Conservation (phyloP, 2,888 invertebrate genomes). For the Drosophila yooni region DNA sequence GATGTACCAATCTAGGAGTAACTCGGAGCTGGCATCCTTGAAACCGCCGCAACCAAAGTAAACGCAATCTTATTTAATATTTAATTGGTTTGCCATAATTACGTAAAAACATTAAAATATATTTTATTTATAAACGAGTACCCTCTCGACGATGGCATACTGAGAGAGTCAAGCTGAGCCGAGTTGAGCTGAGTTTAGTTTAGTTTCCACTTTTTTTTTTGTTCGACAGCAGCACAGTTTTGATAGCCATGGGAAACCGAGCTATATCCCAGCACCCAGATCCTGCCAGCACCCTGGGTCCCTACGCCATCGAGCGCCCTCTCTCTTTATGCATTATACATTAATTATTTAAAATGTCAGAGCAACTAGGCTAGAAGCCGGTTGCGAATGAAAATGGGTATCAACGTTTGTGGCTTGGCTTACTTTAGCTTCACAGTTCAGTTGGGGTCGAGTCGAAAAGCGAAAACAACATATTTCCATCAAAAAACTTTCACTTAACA, state of each 20-base stretch:
- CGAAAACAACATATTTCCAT: slow-evolving; percentile 9
- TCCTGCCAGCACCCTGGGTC: neutral
- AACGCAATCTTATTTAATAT: slow-evolving; percentile 70
- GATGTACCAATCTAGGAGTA: neutral
- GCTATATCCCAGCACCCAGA: slow-evolving; percentile 1
- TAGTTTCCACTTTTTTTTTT: slow-evolving; percentile 67
- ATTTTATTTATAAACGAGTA: slow-evolving; percentile 66
- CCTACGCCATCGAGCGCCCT: slow-evolving; percentile 4
- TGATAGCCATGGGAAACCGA: slow-evolving; percentile 35
- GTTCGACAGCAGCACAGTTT: slow-evolving; percentile 66
- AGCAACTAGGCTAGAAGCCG: slow-evolving; percentile 72
- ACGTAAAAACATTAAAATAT: slow-evolving; percentile 80
- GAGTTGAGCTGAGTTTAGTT: slow-evolving; percentile 34
- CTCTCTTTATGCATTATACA: slow-evolving; percentile 70
- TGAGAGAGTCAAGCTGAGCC: slow-evolving; percentile 27
- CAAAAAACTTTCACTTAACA: neutral
- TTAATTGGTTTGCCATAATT: slow-evolving; percentile 77
- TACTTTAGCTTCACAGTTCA: slow-evolving; percentile 28
- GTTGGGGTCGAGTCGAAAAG: neutral
- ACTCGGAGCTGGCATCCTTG: neutral
- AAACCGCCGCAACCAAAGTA: slow-evolving; percentile 58
- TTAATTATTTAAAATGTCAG: slow-evolving; percentile 80
- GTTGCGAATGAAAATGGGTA: slow-evolving; percentile 55
- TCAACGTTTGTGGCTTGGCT: slow-evolving; percentile 48
- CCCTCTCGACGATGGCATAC: slow-evolving; percentile 19